Conservation (phyloP, 2,113 vertebrate species). For the Herpetotheres cachinnans region DNA sequence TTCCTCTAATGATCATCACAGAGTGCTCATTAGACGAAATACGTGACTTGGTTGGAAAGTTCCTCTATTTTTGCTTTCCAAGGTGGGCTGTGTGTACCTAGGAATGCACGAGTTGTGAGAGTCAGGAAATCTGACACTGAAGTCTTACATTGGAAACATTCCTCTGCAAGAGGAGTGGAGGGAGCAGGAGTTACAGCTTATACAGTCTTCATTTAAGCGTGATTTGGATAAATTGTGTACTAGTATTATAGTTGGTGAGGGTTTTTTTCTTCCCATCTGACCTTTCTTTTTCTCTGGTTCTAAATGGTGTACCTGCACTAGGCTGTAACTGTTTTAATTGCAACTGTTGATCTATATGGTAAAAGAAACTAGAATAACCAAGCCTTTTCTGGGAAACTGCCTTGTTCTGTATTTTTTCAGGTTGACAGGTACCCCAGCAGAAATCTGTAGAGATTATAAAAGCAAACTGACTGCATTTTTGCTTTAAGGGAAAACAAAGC, state of each 20-base stretch:
- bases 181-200: not conserved
- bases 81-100: not conserved
- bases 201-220: not conserved
- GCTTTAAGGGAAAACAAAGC: not conserved
- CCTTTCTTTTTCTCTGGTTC: not conserved
- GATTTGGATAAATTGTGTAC: not conserved
- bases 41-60: not conserved
- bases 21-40: not conserved
- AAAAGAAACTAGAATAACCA: not conserved
- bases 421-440: not conserved
- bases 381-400: not conserved
- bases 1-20: not conserved
- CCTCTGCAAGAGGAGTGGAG: not conserved
- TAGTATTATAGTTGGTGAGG: fast-evolving
- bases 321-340: not conserved
- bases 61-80: not conserved
- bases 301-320: not conserved
- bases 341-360: not conserved
- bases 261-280: not conserved
- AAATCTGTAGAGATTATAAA: not conserved
- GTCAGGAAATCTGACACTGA: constrained; percentile 14
- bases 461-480: not conserved
- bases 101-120: not conserved
- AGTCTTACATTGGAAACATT: not conserved
- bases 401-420: not conserved